These are phyloP conservation scores for Sander lucioperca DNA, from an alignment of 2,113 vertebrate genomes.

Conservation along the genomic window DNA sequence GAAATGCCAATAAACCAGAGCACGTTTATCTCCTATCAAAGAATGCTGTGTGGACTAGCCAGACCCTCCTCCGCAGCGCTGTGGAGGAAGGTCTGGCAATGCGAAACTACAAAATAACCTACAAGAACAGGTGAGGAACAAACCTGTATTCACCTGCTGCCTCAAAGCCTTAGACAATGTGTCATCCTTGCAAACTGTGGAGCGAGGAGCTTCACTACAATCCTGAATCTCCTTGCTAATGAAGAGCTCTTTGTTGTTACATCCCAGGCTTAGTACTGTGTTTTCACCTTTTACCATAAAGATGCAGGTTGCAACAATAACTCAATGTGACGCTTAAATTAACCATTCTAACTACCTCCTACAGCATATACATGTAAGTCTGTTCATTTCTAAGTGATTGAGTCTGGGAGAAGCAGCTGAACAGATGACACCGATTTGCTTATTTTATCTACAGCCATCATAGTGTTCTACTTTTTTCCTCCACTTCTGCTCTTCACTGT, in stretches of 20 bases:
- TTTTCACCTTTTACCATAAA: not conserved
- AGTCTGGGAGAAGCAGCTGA: not conserved
- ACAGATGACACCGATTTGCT: not conserved
- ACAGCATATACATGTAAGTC: not conserved
- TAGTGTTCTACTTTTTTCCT: not conserved
- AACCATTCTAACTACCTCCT: not conserved
- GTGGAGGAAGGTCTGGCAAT: no score
- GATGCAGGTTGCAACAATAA: not conserved
- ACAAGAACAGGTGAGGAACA: not conserved
- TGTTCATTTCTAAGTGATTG: not conserved
- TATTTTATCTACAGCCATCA: not conserved
- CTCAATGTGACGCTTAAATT: not conserved
- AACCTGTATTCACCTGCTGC: not conserved
- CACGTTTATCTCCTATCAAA: no score
- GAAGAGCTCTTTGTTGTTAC: not conserved
- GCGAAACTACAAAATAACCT: no score
- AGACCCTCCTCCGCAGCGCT: no score
- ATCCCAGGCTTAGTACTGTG: not conserved
- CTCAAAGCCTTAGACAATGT: not conserved
- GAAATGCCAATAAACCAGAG: no score
- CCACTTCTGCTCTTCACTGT: not conserved
- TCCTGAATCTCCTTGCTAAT: not conserved
- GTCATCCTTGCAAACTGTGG: not conserved
- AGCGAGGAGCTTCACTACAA: not conserved
- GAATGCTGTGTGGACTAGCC: no score